Evolutionary conservation across 2,113 vertebrate species (phyloP).

Genomic region (Trichomycterus rosablanca): DNA sequence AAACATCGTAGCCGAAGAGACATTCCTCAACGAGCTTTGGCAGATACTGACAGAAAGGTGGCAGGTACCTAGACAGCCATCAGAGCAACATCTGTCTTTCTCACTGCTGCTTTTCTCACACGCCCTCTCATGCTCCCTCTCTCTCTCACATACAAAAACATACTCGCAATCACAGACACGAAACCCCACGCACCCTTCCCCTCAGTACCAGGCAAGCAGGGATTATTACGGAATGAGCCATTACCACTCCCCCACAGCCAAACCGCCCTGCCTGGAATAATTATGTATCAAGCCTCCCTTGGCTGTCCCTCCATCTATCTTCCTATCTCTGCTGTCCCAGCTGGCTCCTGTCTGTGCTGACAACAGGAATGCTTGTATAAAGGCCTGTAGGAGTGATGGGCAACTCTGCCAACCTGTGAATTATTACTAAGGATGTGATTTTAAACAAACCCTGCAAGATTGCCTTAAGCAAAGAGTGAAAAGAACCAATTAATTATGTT

Average conservation of each 20-base stretch:
- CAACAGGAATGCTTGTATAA: conserved; percentile 69
- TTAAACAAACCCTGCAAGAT: background rate
- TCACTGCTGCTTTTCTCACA: background rate
- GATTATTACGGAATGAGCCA: conserved; percentile 65
- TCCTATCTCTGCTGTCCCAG: conserved; percentile 60
- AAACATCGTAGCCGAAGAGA: conserved; percentile 17
- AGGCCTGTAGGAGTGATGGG: conserved; percentile 30
- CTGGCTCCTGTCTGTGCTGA: conserved; percentile 77
- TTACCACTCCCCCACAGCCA: conserved; percentile 35
- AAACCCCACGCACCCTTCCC: conserved; percentile 37
- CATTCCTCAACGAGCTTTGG: background rate
- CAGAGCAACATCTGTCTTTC: conserved; percentile 13
- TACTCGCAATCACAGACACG: conserved; percentile 14
- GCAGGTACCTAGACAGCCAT: conserved; percentile 14
- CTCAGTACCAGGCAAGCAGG: conserved; percentile 60
- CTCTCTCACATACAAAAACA: conserved; percentile 6
- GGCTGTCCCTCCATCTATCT: conserved; percentile 41
- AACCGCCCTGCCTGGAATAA: conserved; percentile 20
- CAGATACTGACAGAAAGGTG: conserved; percentile 22
- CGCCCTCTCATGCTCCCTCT: background rate
- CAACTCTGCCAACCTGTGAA: conserved; percentile 37
- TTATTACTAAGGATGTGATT: conserved; percentile 28
- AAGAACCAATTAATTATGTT: background rate
- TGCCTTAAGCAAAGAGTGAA: background rate
- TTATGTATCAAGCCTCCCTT: conserved; percentile 32